Base-by-base conservation (phyloP, 2,797 vertebrate genomes). In the Eulemur albifrons region DNA sequence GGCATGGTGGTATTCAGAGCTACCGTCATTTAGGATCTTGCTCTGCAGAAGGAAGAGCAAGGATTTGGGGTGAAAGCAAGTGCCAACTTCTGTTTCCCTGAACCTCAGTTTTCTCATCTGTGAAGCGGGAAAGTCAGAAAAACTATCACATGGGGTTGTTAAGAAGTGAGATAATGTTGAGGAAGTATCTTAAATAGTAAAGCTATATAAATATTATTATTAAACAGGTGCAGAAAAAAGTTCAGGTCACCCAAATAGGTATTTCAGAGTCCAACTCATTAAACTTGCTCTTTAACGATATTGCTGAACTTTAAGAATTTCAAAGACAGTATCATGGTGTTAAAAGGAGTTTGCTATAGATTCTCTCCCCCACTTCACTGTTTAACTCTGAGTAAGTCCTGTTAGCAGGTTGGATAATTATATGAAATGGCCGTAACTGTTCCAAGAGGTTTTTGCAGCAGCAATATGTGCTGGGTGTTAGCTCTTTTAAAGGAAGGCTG, bases 141-240 rank as follows among this genome's bases (percentile, higher is more conserved):
- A 10, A 32, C 20, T 35, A 32, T 61, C 69, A 17, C 4, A 3
- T 0, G 1, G 11, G 3, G 4, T 7, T 57, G 7, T 52, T 54
- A 50, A 45, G 23, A 77, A 32, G 50, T 45, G 12, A 20, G 4
- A 20, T 67, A 2, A 11, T 40, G 1, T 18, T 76, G 63, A 43
- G 81, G 43, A 69, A 27, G 5, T 27, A n/a, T 27, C 45, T 63
- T 65, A 7, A 43, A 27, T 17, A 20, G 15, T 43, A 48, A 73
- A 67, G 23, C 12, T 57, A 4, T 32, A 20, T 7, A 48, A 40
- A 30, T 40, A 54, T 52, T 77, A 54, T 38, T 45, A n/a, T 50
- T 82, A 43, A 96, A 65, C 18, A 15, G 30, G 38, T 67, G 12
- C 18, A 70, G 45, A 43, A 59, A 88, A 70, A 80, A 82, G 18